These are phyloP conservation scores for Drosophila parabipectinata DNA, from an alignment of 1,140 invertebrate genomes.

Conservation along the genomic window DNA sequence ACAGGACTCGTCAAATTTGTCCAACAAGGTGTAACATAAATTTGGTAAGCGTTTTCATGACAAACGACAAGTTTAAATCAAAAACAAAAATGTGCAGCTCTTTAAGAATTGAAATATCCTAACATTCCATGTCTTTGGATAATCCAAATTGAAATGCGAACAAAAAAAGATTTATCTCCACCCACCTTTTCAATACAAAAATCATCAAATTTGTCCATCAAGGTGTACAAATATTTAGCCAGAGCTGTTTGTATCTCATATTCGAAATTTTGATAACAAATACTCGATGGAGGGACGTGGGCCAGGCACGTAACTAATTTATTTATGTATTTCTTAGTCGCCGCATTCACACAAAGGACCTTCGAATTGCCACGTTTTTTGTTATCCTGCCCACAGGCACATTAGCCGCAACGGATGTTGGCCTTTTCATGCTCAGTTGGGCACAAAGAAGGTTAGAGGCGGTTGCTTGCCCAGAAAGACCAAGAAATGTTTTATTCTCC, in stretches of 20 bases:
- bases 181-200: constrained; percentile 4
- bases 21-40: constrained; percentile 12
- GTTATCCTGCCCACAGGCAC: constrained; percentile 70
- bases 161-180: not conserved
- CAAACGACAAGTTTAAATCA: not conserved
- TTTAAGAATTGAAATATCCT: not conserved
- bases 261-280: constrained; percentile 26
- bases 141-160: not conserved
- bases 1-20: constrained; percentile 18
- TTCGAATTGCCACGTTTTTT: constrained; percentile 18
- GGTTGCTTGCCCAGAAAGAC: constrained; percentile 9
- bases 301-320: constrained; percentile 73
- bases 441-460: constrained; percentile 32
- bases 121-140: not conserved
- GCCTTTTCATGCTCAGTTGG: constrained; percentile 74
- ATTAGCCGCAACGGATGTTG: constrained; percentile 80
- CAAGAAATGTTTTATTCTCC: constrained; percentile 17
- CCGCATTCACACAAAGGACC: constrained; percentile 64
- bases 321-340: constrained; percentile 72
- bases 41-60: not conserved
- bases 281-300: not conserved
- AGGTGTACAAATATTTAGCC: constrained; percentile 28
- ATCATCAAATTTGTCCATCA: constrained; percentile 40
- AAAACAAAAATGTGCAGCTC: not conserved
- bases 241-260: constrained; percentile 37